Base-by-base conservation (phyloP, 2,797 vertebrate genomes). In the Manis pentadactyla region DNA sequence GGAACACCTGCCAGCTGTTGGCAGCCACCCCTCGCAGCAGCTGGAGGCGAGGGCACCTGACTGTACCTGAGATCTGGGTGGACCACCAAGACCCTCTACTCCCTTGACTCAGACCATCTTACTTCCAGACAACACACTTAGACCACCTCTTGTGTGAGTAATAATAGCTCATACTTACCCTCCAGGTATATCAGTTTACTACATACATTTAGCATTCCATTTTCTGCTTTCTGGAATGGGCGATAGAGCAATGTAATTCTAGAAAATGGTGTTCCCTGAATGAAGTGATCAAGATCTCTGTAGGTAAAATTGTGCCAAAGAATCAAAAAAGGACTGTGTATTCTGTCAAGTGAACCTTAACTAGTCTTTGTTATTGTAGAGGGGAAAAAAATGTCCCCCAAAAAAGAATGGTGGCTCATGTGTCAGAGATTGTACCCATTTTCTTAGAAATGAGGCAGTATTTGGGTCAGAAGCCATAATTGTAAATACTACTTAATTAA, bases 151-250 rank as follows among this genome's bases (percentile, higher is more conserved):
- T 87, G 9, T 49, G 27, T n/a, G 39, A 18, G 13, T 19, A 53
- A 25, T 46, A 46, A 46, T 6, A 77, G 31, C 17, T 83, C 5
- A 15, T 53, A 49, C 49, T 73, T 68, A 61, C 49, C 18, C 14
- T 82, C 49, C 5, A 19, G 21, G 10, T 59, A 7, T 18, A 55
- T 37, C 29, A 66, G n/a, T 11, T 68, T 51, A n/a, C 21, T 57
- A n/a, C 25, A 84, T 29, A 78, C 49, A 55, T 61, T 87, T 78
- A 74, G 4, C 6, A 37, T 81, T 88, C 37, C 64, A 15, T 64
- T 81, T 92, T 75, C 74, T 71, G 31, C n/a, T 89, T 95, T 69
- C 11, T 46, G 86, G 51, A 87, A 83, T 55, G 11, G 27, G 7
- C 68, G 13, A 49, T 66, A 37, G 53, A 66, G 61, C 55, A 29